These are phyloP conservation scores for Agrotis exclamationis DNA, from an alignment of 2,888 invertebrate genomes.

Conservation along the genomic window DNA sequence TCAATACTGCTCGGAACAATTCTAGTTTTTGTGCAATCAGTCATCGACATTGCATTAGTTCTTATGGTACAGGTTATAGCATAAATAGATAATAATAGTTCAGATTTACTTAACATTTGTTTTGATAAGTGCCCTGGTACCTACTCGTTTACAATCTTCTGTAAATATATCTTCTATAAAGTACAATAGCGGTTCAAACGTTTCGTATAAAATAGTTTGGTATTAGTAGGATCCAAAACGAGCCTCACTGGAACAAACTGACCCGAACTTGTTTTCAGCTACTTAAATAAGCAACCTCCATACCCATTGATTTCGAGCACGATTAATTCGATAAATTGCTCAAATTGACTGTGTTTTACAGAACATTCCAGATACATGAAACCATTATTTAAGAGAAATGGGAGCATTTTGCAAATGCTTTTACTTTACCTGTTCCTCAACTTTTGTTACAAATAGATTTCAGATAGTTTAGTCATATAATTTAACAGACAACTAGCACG, in stretches of 20 bases:
- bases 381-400: slow-evolving; percentile 25
- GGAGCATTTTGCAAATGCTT: slow-evolving; percentile 9
- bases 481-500: slow-evolving; percentile 35
- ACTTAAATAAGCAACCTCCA: slow-evolving; percentile 28
- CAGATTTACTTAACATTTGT: slow-evolving; percentile 3
- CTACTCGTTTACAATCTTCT: no score
- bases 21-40: slow-evolving; percentile 36
- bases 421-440: slow-evolving; percentile 16
- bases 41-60: slow-evolving; percentile 31
- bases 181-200: background rate
- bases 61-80: background rate
- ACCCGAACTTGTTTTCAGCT: slow-evolving; percentile 35
- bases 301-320: slow-evolving; percentile 37
- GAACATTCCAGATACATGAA: slow-evolving; percentile 26
- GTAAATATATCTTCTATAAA: background rate
- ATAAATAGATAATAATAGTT: background rate
- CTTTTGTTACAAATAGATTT: slow-evolving; percentile 26
- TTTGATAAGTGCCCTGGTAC: no score
- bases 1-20: slow-evolving; percentile 8
- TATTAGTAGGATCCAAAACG: background rate
- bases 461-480: slow-evolving; percentile 44
- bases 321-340: slow-evolving; percentile 44
- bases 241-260: slow-evolving; percentile 29
- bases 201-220: background rate
- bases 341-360: slow-evolving; percentile 34